A percentile compares a stretch with the other conserved stretches of the same genome.
phyloP scores from a whole-genome alignment of 2,113 vertebrate genomes.

The Bujurquina vittata region DNA sequence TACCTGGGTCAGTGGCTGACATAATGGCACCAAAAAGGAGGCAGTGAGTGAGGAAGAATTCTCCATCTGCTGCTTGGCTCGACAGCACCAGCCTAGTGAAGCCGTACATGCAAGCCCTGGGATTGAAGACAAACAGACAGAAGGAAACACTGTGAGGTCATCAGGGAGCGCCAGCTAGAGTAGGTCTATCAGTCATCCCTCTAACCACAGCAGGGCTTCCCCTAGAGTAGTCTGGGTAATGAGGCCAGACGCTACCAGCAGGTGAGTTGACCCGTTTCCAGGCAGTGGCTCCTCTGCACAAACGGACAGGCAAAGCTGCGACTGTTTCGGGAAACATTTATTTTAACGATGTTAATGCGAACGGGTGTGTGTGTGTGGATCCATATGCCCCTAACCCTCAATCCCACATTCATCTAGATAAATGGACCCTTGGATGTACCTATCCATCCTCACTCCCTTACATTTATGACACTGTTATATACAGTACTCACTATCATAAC shows the following conservation, averaged over 20 bases:
- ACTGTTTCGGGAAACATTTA: not conserved
- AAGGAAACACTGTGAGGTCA: constrained; percentile 55
- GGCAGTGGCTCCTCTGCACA: constrained; percentile 23
- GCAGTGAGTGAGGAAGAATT: constrained; percentile 88
- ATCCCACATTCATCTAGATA: not conserved
- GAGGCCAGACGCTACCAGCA: constrained; percentile 51
- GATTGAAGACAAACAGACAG: constrained; percentile 64
- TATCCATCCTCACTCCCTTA: not conserved
- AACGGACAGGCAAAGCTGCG: constrained; percentile 15
- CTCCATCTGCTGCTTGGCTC: constrained; percentile 75
- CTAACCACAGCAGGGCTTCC: constrained; percentile 60
- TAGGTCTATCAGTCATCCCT: constrained; percentile 43
- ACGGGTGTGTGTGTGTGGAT: not conserved
- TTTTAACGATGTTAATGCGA: not conserved
- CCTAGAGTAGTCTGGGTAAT: constrained; percentile 58
- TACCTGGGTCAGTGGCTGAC: constrained; percentile 91
- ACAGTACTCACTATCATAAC: not conserved
- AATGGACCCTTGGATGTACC: not conserved
- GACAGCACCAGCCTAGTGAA: constrained; percentile 83
- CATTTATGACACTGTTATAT: constrained; percentile 12
- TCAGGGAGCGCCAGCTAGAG: constrained; percentile 34
- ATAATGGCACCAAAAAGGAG: constrained; percentile 89
- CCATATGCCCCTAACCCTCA: fast-evolving
- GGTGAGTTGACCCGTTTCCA: constrained; percentile 59
- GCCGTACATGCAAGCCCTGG: constrained; percentile 85